phyloP scores from a whole-genome alignment of 2,797 vertebrate genomes.

The Sebastes minor region DNA sequence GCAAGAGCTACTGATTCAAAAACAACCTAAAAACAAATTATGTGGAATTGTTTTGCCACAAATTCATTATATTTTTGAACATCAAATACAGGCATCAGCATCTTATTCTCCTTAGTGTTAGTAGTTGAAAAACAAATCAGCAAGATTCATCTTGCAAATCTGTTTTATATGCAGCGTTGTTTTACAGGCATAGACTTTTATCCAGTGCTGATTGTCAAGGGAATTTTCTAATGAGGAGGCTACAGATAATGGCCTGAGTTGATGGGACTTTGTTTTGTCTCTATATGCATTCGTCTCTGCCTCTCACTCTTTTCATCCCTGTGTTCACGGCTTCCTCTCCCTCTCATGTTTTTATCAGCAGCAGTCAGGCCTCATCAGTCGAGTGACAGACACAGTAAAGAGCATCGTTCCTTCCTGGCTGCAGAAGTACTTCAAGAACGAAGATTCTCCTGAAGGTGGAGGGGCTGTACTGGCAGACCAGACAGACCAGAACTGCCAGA shows the following conservation, averaged over 20 bases:
- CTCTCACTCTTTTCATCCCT: background rate
- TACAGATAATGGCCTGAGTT: background rate
- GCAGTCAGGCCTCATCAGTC: conserved; percentile 92
- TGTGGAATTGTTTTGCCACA: background rate
- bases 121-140: background rate
- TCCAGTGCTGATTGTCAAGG: background rate
- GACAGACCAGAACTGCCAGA: conserved; percentile 77
- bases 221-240: background rate
- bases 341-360: conserved; percentile 53
- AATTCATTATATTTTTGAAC: background rate
- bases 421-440: conserved; percentile 93
- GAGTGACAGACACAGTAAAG: conserved; percentile 96
- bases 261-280: background rate
- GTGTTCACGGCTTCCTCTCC: background rate
- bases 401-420: conserved; percentile 97
- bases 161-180: background rate
- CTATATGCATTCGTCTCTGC: background rate
- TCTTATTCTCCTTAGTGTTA: background rate
- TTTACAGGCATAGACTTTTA: background rate
- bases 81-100: background rate
- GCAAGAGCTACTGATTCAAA: background rate
- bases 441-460: conserved; percentile 69
- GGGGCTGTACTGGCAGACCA: conserved; percentile 49
- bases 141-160: background rate
- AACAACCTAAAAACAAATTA: background rate